Evolutionary conservation across 2,113 vertebrate genomes (phyloP).

Genomic region (Pogonocichla stellata): DNA sequence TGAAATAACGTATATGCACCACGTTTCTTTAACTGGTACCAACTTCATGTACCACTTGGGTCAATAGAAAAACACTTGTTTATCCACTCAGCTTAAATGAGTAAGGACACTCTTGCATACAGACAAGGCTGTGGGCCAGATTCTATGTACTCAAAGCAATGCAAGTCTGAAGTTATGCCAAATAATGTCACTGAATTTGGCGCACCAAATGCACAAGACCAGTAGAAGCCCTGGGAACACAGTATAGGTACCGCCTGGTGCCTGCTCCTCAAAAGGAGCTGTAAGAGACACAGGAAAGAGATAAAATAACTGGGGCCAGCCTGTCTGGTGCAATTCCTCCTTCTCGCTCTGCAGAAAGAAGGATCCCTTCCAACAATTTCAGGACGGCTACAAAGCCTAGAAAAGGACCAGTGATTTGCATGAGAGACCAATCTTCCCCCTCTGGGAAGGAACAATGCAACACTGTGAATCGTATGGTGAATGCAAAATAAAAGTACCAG

Average conservation of each 20-base stretch:
- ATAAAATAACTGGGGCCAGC: slow-evolving; percentile 58
- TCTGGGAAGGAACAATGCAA: slow-evolving; percentile 58
- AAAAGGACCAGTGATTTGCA: slow-evolving; percentile 67
- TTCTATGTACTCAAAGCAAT: background rate
- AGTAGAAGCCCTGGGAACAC: slow-evolving; percentile 10
- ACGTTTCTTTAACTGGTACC: background rate
- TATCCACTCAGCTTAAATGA: background rate
- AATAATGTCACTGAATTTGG: slow-evolving; percentile 6
- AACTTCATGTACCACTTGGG: background rate
- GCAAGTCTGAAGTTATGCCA: background rate
- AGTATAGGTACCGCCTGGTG: slow-evolving; percentile 17
- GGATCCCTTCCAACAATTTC: slow-evolving; percentile 54
- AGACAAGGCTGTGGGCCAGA: background rate
- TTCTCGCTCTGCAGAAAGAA: background rate
- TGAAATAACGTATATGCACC: rapidly evolving
- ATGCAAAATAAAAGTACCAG: slow-evolving; percentile 53
- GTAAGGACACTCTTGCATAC: background rate
- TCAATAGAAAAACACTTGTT: background rate
- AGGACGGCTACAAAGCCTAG: slow-evolving; percentile 45
- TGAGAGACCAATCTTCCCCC: slow-evolving; percentile 54
- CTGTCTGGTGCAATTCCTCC: slow-evolving; percentile 45
- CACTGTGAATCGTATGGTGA: slow-evolving; percentile 43
- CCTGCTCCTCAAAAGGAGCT: slow-evolving; percentile 15
- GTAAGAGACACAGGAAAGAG: slow-evolving; percentile 44
- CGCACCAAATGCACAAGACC: background rate